A percentile compares a stretch with the other conserved stretches of the same genome.
phyloP scores from a whole-genome alignment of 2,113 vertebrate species.

The Gambusia holbrooki region DNA sequence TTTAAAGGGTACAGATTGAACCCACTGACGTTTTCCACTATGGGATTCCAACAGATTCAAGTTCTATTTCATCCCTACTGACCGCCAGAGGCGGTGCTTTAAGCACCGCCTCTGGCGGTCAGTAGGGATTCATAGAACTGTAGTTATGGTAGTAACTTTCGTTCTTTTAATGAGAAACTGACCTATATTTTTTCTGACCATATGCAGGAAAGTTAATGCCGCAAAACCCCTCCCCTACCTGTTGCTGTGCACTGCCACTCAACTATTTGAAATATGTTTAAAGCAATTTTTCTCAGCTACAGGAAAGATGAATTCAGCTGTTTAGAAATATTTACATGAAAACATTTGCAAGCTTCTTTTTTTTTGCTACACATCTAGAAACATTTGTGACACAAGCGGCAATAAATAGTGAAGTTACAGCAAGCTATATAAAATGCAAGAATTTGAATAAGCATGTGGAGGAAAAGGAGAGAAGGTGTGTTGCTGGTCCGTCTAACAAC shows the following conservation, averaged over 20 bases:
- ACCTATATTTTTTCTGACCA: not conserved
- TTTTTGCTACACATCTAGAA: not conserved
- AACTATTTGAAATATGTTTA: not conserved
- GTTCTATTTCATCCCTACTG: too few relatives aligned
- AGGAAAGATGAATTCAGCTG: not conserved
- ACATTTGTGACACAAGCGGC: not conserved
- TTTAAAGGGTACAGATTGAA: not conserved
- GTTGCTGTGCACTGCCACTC: not conserved
- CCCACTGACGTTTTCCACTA: not conserved
- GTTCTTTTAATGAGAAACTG: not conserved
- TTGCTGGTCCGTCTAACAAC: slow-evolving; percentile 43
- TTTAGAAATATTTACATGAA: not conserved
- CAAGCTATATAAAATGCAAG: too few relatives aligned
- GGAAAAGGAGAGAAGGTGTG: slow-evolving; percentile 4
- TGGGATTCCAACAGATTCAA: not conserved
- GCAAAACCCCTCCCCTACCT: not conserved
- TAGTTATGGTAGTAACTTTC: too few relatives aligned
- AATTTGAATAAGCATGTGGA: not conserved
- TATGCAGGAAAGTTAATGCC: not conserved
- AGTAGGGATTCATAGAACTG: too few relatives aligned
- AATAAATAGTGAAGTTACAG: not conserved
- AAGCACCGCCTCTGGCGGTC: too few relatives aligned
- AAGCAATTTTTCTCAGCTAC: not conserved
- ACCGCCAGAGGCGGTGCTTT: too few relatives aligned
- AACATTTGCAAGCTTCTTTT: not conserved